A percentile compares a stretch with the other conserved stretches of the same genome.
Evolutionary conservation across 2,888 invertebrate genomes (phyloP).

Genomic region (Gandaritis pyraliata): DNA sequence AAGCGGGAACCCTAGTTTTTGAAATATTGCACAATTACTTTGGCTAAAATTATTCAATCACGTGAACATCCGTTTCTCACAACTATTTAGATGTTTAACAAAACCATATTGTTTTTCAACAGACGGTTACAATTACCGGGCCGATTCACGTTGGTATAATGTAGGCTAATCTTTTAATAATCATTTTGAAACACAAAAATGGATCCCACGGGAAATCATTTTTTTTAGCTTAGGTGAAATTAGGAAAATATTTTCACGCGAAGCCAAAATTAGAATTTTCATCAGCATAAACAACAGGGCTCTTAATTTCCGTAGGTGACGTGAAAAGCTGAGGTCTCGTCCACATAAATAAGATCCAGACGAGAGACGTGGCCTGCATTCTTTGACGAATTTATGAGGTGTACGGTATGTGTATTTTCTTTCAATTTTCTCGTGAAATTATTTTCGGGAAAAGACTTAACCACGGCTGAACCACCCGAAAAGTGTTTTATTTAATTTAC

Average conservation of each 20-base stretch:
- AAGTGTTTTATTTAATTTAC: too few relatives aligned
- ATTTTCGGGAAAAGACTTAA: not conserved
- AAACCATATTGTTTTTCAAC: too few relatives aligned
- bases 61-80: too few relatives aligned
- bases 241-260: slow-evolving; percentile 16
- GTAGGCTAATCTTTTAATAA: too few relatives aligned
- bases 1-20: slow-evolving; percentile 48
- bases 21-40: too few relatives aligned
- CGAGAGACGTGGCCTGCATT: slow-evolving; percentile 38
- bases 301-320: slow-evolving; percentile 33
- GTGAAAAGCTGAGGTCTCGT: slow-evolving; percentile 29
- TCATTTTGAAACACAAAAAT: too few relatives aligned
- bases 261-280: slow-evolving; percentile 27
- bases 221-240: not conserved
- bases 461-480: too few relatives aligned
- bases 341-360: slow-evolving; percentile 36
- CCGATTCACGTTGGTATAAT: too few relatives aligned
- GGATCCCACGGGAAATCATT: not conserved
- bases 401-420: slow-evolving; percentile 20
- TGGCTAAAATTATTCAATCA: too few relatives aligned
- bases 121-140: too few relatives aligned
- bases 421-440: slow-evolving; percentile 14
- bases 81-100: too few relatives aligned
- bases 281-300: slow-evolving; percentile 25
- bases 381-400: slow-evolving; percentile 27